Evolutionary conservation across 1,140 invertebrate species (phyloP), one percentile per base, ranked within the genome.

Genomic region (Temnothorax nylanderi): DNA sequence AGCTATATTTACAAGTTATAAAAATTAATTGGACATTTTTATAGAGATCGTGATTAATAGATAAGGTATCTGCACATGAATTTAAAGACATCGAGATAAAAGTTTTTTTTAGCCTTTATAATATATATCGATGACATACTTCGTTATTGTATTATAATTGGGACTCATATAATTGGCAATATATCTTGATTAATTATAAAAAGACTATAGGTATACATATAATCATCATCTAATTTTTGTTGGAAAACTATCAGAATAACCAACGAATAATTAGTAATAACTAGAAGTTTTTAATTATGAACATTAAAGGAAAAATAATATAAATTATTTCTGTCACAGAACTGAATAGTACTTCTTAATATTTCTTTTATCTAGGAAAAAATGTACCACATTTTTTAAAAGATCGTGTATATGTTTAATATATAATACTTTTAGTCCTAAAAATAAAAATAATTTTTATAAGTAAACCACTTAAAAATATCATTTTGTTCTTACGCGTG

Each of bases 401-500:
- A 34, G 34, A 51, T n/a, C n/a, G 26, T 26, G 26, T 51, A 26
- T 47, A 69, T 4, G 6, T 51, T 72, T 72, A n/a, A 13, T 13
- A 8, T 32, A 18, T 0, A 32, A 54, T 16, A 34, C 2, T 51
- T 74, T 74, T 1, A 51, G 18, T 32, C 49, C 5, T 32, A 34
- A 16, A 51, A 72, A 18, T 72, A 1, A 34, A 74, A n/a, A 72
- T 72, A 51, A 13, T 51, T 74, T 49, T 74, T 34, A n/a, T 34
- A 11, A 32, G 0, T n/a, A 11, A 51, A 26, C 34, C 62, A 44
- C 10, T n/a, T 44, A 3, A n/a, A 47, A 47, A 64, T 13, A 60
- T 47, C 5, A 60, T 77, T 62, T 18, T 6, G 16, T 1, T 47
- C 16, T 60, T 77, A 26, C 0, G 8, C 34, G 62, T 21, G 10